These are phyloP conservation scores for mouse (Mus musculus) DNA, from an alignment of 2,113 vertebrate genomes.

Conservation along the genomic window GRCm39 chr1:83226001-83226500, in stretches of 20 bases:
- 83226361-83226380: accelerated
- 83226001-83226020: not conserved
- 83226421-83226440: not conserved
- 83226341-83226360: not conserved
- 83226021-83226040: not conserved
- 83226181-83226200: not conserved
- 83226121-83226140: not conserved
- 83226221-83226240: not conserved
- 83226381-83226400: not conserved
- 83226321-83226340: not conserved
- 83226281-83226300: not conserved
- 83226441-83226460: not conserved
- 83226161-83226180: not conserved
- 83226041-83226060: not conserved
- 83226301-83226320: not conserved
- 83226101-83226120: not conserved
- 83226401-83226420: not conserved
- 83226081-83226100: not conserved
- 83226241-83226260: not conserved
- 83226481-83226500: not conserved
- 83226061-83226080: not conserved
- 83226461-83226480: not conserved
- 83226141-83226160: not conserved
- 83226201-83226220: not conserved
- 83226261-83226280: not conserved